Evolutionary conservation across 2,113 vertebrate genomes (phyloP).

Genomic region (Pseudolaguvia tuberculata): DNA sequence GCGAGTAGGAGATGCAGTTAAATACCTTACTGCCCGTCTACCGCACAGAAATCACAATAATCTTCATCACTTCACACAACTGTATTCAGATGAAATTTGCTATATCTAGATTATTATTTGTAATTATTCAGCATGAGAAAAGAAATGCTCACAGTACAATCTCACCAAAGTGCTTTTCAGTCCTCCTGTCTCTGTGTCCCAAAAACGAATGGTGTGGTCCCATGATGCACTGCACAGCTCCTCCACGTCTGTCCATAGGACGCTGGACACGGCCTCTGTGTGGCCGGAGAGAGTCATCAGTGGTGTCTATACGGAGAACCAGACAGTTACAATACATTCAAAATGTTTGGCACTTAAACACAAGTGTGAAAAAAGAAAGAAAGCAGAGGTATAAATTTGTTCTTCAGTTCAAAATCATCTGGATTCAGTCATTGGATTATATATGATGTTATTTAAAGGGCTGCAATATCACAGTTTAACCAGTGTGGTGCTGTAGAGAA

Average conservation of each 20-base stretch:
- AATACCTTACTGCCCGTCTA: constrained; percentile 96
- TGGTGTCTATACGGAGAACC: constrained; percentile 74
- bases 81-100: background rate
- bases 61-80: background rate
- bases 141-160: too few relatives aligned
- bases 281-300: constrained; percentile 91
- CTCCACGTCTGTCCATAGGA: constrained; percentile 86
- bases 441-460: too few relatives aligned
- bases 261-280: constrained; percentile 86
- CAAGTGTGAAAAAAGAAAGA: background rate
- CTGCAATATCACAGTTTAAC: too few relatives aligned
- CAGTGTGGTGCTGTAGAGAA: too few relatives aligned
- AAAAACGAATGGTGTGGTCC: constrained; percentile 93
- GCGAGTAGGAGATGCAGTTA: constrained; percentile 89
- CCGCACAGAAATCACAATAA: constrained; percentile 28
- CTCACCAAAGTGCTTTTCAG: constrained; percentile 84
- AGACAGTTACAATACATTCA: background rate
- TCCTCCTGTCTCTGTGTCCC: constrained; percentile 84
- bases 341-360: background rate
- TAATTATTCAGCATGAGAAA: background rate
- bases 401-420: too few relatives aligned
- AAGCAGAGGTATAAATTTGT: too few relatives aligned
- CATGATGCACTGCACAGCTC: constrained; percentile 93
- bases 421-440: too few relatives aligned
- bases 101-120: background rate